Evolutionary conservation across 2,113 vertebrate species (phyloP).

Genomic region (Macrotis lagotis): DNA sequence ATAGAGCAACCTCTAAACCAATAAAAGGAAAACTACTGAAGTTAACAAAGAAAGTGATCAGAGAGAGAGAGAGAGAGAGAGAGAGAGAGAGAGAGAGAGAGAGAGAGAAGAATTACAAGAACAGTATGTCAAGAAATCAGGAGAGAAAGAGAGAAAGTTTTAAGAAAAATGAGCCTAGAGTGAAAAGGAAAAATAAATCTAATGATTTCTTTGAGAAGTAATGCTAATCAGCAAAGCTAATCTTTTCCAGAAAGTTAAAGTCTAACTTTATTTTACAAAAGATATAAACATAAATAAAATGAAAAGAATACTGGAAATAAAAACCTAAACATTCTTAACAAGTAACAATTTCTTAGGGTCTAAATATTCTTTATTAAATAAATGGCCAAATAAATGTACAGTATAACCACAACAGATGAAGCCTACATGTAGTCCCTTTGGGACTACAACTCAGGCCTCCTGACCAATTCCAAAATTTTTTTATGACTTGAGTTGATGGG

Average conservation of each 20-base stretch:
- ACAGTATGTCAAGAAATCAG: not conserved
- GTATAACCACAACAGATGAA: not conserved
- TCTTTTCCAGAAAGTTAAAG: not conserved
- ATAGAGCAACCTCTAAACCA: no score
- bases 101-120: no score
- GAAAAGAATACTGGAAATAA: not conserved
- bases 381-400: not conserved
- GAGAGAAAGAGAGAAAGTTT: not conserved
- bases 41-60: not conserved
- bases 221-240: not conserved
- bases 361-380: not conserved
- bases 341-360: not conserved
- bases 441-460: not conserved
- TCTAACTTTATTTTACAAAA: not conserved
- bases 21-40: not conserved
- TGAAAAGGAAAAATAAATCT: not conserved
- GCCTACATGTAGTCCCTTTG: no score
- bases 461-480: not conserved
- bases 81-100: no score
- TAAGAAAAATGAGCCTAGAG: not conserved
- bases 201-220: not conserved
- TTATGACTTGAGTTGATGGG: not conserved
- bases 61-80: not conserved
- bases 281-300: not conserved
- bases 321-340: not conserved